Evolutionary conservation across 2,113 vertebrate genomes (phyloP), one percentile per base, ranked within the genome.

Genomic region (Pao palembangensis): DNA sequence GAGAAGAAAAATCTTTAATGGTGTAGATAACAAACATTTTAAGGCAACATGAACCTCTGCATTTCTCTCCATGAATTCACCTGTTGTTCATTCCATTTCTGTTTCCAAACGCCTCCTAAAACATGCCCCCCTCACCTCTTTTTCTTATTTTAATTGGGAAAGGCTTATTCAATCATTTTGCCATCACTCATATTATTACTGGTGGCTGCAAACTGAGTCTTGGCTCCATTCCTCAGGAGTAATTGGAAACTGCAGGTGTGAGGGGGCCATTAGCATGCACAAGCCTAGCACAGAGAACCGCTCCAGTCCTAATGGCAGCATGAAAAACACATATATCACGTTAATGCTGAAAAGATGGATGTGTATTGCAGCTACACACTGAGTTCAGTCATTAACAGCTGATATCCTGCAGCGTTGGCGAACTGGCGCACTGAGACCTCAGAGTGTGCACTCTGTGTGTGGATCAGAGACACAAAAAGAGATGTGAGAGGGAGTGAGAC

Each of bases 241-340:
- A 89, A 89, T 88, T 89, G 86, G 78, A 86, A 89, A 85, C 85
- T 88, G 86, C 85, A 89, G 86, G 88, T 87, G 85, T 86, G 86
- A 88, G 87, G 85, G 86, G 80, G 79, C 75, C 88, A 88, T 89
- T 89, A 87, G 85, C 86, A 88, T 89, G 85, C 80, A 74, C 79
- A 67, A 83, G 80, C 69, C 76, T 78, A 51, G 75, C 82, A 72
- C 76, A 66, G 64, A 67, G 54, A 31, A 76, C 81, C 51, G 80
- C 82, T 71, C 72, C 69, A 77, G 71, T 62, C 64, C 69, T 87
- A 87, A 86, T 86, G 82, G 82, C 80, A 82, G 74, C 73, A 21
- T 64, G 81, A 87, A 89, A 89, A 89, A 88, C 85, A 85, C 78
- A 85, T 89, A 83, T 79, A 87, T 88, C 83, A 86, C 31, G 50